phyloP scores from a whole-genome alignment of 2,888 invertebrate genomes.

The Agrypnus murinus region DNA sequence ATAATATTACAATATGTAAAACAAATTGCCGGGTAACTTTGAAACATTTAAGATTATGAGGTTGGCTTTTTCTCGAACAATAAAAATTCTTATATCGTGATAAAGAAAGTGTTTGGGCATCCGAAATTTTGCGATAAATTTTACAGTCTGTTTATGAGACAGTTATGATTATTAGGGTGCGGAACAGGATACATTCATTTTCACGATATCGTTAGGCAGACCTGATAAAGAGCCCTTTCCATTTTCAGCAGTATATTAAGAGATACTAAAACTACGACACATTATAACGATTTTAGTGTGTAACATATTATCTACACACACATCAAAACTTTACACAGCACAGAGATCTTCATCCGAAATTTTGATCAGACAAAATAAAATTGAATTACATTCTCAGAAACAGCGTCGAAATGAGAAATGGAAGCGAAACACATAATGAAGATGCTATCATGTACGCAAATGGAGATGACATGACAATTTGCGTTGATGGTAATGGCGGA shows the following conservation, averaged over 20 bases:
- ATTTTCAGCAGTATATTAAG: slow-evolving; percentile 29
- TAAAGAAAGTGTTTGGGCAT: slow-evolving; percentile 20
- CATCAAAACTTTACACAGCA: slow-evolving; percentile 18
- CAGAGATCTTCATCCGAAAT: slow-evolving; percentile 15
- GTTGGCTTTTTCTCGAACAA: slow-evolving; percentile 9
- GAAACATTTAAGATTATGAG: not conserved
- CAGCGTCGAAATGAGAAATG: slow-evolving; percentile 18
- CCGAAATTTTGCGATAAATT: slow-evolving; percentile 27
- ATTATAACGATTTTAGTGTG: slow-evolving; percentile 14
- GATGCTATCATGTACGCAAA: slow-evolving; percentile 18
- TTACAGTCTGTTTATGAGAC: slow-evolving; percentile 32
- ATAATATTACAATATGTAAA: slow-evolving; percentile 7
- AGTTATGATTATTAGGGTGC: slow-evolving; percentile 34
- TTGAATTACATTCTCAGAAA: slow-evolving; percentile 12
- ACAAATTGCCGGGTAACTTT: not conserved
- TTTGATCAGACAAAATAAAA: slow-evolving; percentile 28
- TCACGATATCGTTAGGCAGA: slow-evolving; percentile 29
- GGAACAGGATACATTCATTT: slow-evolving; percentile 33
- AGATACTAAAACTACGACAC: slow-evolving; percentile 26
- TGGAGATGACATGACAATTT: slow-evolving; percentile 21
- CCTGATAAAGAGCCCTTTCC: slow-evolving; percentile 25
- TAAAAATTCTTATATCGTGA: slow-evolving; percentile 30
- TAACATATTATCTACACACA: slow-evolving; percentile 15
- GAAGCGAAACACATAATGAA: slow-evolving; percentile 24
- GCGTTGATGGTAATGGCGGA: slow-evolving; percentile 2